A percentile compares a stretch with the other conserved stretches of the same genome.
These are phyloP conservation scores for Phalera bucephala DNA, from an alignment of 2,888 invertebrate genomes.

Conservation along the genomic window DNA sequence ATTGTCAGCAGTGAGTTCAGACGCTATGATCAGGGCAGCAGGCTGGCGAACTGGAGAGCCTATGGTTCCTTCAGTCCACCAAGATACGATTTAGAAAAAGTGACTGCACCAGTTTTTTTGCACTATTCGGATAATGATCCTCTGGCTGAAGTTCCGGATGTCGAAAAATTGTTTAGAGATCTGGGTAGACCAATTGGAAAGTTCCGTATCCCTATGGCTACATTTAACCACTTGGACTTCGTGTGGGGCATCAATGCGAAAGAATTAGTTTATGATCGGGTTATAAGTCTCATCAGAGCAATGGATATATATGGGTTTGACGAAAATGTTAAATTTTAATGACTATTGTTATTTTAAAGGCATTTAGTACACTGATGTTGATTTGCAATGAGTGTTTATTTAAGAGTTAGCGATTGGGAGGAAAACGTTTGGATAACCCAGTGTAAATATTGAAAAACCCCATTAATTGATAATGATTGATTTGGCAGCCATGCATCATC, in stretches of 20 bases:
- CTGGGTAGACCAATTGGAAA: constrained; percentile 81
- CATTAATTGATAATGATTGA: too few species aligned
- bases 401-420: too few species aligned
- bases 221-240: constrained; percentile 88
- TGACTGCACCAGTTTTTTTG: constrained; percentile 84
- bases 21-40: constrained; percentile 82
- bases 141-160: constrained; percentile 82
- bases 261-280: constrained; percentile 81
- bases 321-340: too few species aligned
- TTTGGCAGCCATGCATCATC: too few species aligned
- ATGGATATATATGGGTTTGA: too few species aligned
- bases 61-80: constrained; percentile 84
- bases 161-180: constrained; percentile 75
- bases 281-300: constrained; percentile 76
- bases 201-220: constrained; percentile 78
- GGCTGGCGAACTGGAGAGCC: constrained; percentile 68
- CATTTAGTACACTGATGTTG: too few species aligned
- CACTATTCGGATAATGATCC: constrained; percentile 87
- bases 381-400: too few species aligned
- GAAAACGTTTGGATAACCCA: too few species aligned
- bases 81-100: constrained; percentile 78
- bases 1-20: constrained; percentile 77
- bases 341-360: too few species aligned
- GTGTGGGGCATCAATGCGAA: constrained; percentile 85
- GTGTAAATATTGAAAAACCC: too few species aligned